Conservation (phyloP, 2,113 vertebrate genomes). For the Tricholaema leucomelas region DNA sequence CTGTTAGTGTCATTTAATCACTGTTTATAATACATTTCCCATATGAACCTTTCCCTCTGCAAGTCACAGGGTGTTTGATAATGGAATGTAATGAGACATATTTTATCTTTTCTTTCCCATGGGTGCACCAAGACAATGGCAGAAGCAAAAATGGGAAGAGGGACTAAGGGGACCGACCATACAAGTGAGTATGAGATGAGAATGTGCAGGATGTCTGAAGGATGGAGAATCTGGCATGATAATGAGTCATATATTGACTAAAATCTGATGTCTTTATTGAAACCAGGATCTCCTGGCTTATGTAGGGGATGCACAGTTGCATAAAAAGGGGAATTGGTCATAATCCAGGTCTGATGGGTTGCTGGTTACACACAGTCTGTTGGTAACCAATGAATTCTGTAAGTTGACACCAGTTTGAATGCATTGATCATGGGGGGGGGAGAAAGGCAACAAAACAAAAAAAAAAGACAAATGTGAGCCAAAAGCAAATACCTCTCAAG, state of each 20-base stretch:
- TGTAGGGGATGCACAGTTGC: background rate
- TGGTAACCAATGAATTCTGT: background rate
- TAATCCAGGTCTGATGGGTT: background rate
- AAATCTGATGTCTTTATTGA: background rate
- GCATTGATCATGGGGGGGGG: background rate
- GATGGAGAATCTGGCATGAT: background rate
- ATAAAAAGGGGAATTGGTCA: background rate
- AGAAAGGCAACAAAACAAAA: too few relatives aligned
- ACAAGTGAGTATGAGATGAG: background rate
- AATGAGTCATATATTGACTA: background rate
- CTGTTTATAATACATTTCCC: background rate
- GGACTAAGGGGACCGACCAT: background rate
- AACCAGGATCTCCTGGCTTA: background rate
- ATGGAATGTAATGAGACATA: background rate
- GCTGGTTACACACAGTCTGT: background rate
- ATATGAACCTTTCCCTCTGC: background rate
- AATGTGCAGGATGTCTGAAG: background rate
- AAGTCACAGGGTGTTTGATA: background rate
- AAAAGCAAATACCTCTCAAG: background rate
- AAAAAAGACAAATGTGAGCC: background rate
- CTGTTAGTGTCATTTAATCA: background rate
- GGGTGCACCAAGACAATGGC: background rate
- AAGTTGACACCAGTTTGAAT: background rate
- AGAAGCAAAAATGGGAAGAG: background rate
- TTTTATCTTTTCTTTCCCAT: background rate